Conservation (phyloP, 2,797 vertebrate genomes). For the Smutsia gigantea region DNA sequence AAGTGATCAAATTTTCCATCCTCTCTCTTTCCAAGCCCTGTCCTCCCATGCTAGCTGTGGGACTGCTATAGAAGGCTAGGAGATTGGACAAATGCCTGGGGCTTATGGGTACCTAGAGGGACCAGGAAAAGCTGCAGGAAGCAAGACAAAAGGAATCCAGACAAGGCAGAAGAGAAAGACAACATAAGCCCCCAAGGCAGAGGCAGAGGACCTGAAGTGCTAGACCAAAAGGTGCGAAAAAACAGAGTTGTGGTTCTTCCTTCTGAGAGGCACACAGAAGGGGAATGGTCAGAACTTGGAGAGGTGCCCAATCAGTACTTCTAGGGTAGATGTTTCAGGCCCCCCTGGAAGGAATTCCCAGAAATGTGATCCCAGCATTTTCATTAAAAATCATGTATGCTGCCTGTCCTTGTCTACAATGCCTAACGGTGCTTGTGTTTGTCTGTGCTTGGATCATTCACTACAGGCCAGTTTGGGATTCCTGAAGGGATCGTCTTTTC, state of each 20-base stretch:
- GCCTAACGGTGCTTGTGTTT: background rate
- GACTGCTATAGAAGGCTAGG: background rate
- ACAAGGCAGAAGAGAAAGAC: background rate
- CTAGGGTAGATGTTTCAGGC: background rate
- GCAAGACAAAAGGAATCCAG: background rate
- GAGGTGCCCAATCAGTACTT: background rate
- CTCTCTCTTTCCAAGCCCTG: background rate
- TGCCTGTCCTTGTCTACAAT: background rate
- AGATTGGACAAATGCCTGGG: background rate
- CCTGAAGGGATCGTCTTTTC: conserved; percentile 91
- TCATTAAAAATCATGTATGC: background rate
- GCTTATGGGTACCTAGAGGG: background rate
- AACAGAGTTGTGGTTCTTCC: background rate
- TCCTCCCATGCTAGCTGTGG: background rate
- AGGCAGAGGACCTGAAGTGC: background rate
- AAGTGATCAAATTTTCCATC: background rate
- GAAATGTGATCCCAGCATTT: background rate
- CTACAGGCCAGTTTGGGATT: conserved; percentile 89
- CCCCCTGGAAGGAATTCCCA: background rate
- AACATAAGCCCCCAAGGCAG: background rate
- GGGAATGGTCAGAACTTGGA: background rate
- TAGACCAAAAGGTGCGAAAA: background rate
- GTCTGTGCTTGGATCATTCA: conserved; percentile 27
- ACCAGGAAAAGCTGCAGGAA: background rate
- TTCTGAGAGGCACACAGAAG: background rate